These are phyloP conservation scores for Nautilus pompilius DNA, from an alignment of 1,140 invertebrate genomes.

Conservation along the genomic window DNA sequence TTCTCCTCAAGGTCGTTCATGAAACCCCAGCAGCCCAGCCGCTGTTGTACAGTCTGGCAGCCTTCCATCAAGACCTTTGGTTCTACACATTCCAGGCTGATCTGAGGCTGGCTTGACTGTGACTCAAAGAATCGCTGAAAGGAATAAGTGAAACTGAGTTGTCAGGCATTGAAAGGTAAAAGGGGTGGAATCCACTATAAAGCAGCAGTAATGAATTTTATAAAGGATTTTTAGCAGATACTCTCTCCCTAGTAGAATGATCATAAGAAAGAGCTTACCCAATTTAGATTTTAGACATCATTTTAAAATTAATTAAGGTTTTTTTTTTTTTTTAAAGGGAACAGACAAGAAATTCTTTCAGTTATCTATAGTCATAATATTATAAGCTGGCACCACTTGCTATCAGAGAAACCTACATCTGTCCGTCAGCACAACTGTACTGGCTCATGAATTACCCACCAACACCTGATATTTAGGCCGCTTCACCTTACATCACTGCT, in stretches of 20 bases:
- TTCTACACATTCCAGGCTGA: slow-evolving; percentile 12
- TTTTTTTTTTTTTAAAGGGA: no score
- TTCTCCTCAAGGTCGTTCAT: slow-evolving; percentile 19
- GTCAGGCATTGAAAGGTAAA: not conserved
- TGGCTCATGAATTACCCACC: no score
- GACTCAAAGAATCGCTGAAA: slow-evolving; percentile 5
- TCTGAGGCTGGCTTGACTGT: slow-evolving; percentile 3
- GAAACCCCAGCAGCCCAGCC: slow-evolving; percentile 18
- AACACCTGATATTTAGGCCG: no score
- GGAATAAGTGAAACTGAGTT: slow-evolving; percentile 4
- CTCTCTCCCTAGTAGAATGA: not conserved
- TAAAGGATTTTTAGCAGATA: not conserved
- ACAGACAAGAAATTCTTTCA: no score
- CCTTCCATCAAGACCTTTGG: not conserved
- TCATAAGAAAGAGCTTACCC: not conserved
- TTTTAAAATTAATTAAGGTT: no score
- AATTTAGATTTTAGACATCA: no score
- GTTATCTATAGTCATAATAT: no score
- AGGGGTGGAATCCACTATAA: not conserved
- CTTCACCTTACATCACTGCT: no score
- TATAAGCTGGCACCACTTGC: no score
- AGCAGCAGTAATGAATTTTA: not conserved
- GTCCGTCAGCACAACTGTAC: no score
- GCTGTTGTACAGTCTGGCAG: slow-evolving; percentile 18
- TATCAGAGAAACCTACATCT: no score